Base-by-base conservation (phyloP, 2,888 invertebrate species). In the Synanthedon formicaeformis region DNA sequence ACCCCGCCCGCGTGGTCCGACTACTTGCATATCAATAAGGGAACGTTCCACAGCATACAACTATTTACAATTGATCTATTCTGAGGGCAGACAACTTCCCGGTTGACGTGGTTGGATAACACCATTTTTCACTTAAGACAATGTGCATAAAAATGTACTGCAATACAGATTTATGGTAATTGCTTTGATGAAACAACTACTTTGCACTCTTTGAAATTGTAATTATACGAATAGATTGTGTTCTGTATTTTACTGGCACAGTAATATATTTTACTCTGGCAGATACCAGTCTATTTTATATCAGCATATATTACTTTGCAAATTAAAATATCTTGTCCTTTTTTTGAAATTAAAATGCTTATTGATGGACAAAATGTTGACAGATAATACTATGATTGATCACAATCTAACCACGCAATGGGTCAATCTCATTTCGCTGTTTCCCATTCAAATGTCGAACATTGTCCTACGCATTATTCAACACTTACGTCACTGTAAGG, bases 101-200 rank as follows among this genome's bases (percentile, higher is more conserved):
- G 68, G 73, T 74, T 56, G 67, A 51, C 58, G n/a, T 18, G 11
- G 23, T 65, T 62, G 63, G 61, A 63, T 58, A 68, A 63, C 59
- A 69, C 67, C 56, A 77, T 76, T 75, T 74, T 69, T 73, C 77
- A 77, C 73, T 77, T 77, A 68, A 72, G 70, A 59, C 64, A 61
- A 65, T 67, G 3, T 50, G 50, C 50, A 50, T 50, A 64, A 63
- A 69, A 63, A 69, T 67, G 60, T 58, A 64, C 60, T 45, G 45
- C 45, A 45, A 45, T 45, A 12, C 45, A 14, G n/a, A 45, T 45
- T 45, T 45, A n/a, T 45, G 45, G 45, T 45, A 45, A 45, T 45
- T 45, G 45, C 14, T 34, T 14, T n/a, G 13, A 45, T 45, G 45
- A 14, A 14, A 13, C 12, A 45, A 45, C 14, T 14, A 45, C 12